Percentiles rank a stretch among this genome's conserved stretches.
Conservation (phyloP, 2,888 invertebrate species). For the Thelaira solivaga region DNA sequence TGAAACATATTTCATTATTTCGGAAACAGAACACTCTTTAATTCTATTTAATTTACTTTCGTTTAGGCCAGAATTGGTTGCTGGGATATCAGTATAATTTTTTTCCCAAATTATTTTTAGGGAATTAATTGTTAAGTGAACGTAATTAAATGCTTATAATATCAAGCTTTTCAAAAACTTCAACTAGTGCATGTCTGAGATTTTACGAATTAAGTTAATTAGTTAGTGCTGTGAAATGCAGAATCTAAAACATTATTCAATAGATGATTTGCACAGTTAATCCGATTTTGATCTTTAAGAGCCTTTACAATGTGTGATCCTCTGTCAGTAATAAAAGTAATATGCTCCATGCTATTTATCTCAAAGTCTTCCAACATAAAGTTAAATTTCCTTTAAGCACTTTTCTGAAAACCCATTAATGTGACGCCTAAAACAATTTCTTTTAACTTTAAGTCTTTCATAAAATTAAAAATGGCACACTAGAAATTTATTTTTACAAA, state of each 20-base stretch:
- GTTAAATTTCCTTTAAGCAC: not conserved
- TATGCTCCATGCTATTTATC: not conserved
- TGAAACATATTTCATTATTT: not conserved
- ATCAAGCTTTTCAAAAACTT: constrained; percentile 38
- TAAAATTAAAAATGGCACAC: constrained; percentile 35
- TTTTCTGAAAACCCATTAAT: constrained; percentile 36
- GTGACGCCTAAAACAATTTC: constrained; percentile 34
- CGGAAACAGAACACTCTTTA: constrained; percentile 21
- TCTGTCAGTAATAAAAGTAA: too few species aligned
- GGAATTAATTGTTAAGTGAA: constrained; percentile 44
- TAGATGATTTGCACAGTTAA: constrained; percentile 16
- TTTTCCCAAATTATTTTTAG: constrained; percentile 19
- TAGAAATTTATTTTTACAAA: constrained; percentile 37
- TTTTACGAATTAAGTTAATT: too few species aligned
- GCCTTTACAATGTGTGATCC: constrained; percentile 43
- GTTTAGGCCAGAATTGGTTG: constrained; percentile 26
- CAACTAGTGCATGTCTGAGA: constrained; percentile 19
- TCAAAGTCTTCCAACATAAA: constrained; percentile 24
- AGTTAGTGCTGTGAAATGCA: too few species aligned
- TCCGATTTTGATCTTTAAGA: constrained; percentile 33
- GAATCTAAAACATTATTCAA: too few species aligned
- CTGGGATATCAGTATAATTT: constrained; percentile 6
- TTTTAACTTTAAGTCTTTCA: constrained; percentile 30
- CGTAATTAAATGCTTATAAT: constrained; percentile 31
- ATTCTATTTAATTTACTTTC: constrained; percentile 28